Percentiles rank a stretch among this genome's conserved stretches.
These are phyloP conservation scores for Acinonyx jubatus DNA, from an alignment of 2,113 vertebrate species.

Conservation along the genomic window DNA sequence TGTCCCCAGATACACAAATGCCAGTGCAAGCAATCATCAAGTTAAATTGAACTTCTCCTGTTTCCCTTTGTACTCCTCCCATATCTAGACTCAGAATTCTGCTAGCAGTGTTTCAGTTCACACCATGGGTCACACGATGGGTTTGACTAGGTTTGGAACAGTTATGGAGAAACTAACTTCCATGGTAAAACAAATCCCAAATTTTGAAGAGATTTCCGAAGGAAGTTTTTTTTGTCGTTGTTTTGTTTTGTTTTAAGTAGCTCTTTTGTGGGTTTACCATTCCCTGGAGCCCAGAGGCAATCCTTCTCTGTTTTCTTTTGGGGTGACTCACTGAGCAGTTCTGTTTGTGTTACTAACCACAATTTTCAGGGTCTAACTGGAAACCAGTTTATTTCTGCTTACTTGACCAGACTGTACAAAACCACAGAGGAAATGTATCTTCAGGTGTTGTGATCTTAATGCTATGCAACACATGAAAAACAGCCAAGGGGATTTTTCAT, in stretches of 20 bases:
- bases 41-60: background rate
- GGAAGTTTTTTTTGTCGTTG: background rate
- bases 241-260: background rate
- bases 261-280: background rate
- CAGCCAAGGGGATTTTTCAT: background rate
- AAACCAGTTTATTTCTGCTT: constrained; percentile 15
- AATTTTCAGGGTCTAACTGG: background rate
- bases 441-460: background rate
- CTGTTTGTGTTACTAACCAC: background rate
- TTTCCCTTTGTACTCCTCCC: background rate
- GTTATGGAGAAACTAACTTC: constrained; percentile 5
- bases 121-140: background rate
- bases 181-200: constrained; percentile 3
- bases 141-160: background rate
- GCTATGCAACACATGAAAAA: background rate
- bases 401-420: background rate
- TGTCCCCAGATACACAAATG: background rate
- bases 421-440: background rate
- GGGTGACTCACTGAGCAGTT: background rate
- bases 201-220: constrained; percentile 9
- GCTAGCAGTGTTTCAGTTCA: background rate
- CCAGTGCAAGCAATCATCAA: background rate
- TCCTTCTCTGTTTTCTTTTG: background rate
- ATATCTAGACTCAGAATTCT: background rate
- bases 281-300: background rate